A percentile compares a stretch with the other conserved stretches of the same genome.
Evolutionary conservation across 2,113 vertebrate genomes (phyloP).

Genomic region (Stercorarius parasiticus): DNA sequence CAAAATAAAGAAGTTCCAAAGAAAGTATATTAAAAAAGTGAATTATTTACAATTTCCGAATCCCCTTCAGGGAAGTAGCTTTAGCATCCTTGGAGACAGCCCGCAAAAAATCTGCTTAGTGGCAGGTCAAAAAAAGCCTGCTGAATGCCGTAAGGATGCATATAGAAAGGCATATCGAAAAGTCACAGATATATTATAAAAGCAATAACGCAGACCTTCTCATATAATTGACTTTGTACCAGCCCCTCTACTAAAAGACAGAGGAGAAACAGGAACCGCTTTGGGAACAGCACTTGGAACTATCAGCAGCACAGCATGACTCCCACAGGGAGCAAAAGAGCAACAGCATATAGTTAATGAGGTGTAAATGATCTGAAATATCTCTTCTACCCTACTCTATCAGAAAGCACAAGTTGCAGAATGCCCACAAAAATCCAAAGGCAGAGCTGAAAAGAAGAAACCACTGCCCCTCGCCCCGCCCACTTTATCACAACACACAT

Average conservation of each 20-base stretch:
- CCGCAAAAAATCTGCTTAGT: neutral
- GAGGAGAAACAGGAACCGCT: neutral
- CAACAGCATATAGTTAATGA: neutral
- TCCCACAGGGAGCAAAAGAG: neutral
- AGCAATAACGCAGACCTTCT: neutral
- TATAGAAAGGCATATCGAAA: neutral
- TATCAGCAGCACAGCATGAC: neutral
- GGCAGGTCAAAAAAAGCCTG: neutral
- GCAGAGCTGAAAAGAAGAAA: neutral
- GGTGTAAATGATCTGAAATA: neutral
- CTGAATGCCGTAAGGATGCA: neutral
- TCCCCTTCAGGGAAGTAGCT: neutral
- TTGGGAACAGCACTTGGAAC: neutral
- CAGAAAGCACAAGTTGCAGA: neutral
- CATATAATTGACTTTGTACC: neutral
- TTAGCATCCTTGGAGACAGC: neutral
- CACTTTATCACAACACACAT: neutral
- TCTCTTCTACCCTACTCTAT: neutral
- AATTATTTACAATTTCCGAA: neutral
- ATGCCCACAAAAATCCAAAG: neutral
- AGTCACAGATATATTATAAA: neutral
- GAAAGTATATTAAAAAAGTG: neutral
- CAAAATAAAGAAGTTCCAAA: neutral
- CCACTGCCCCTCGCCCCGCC: neutral
- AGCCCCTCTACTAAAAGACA: neutral